These are phyloP conservation scores for Metopolophium dirhodum DNA, from an alignment of 1,140 invertebrate genomes.

Conservation along the genomic window DNA sequence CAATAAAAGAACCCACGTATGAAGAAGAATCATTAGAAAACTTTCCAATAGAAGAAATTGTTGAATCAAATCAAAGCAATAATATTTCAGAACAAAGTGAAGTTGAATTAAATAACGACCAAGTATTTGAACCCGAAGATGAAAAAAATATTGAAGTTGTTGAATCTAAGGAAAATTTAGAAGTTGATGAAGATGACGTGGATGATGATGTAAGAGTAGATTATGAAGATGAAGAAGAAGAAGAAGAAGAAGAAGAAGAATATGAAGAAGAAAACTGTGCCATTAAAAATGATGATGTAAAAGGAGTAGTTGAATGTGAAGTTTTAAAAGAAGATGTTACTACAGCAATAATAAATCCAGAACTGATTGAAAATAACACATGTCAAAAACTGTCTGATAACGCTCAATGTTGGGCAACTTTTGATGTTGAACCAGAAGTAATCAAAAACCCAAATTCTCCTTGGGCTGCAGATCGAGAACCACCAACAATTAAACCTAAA, in stretches of 20 bases:
- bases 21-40: conserved; percentile 60
- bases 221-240: background rate
- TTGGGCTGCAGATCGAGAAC: conserved; percentile 74
- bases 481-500: conserved; percentile 58
- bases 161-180: conserved; percentile 39
- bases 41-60: conserved; percentile 48
- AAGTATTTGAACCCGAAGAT: background rate
- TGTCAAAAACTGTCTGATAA: conserved; percentile 40
- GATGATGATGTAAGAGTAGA: background rate
- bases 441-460: conserved; percentile 67
- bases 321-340: background rate
- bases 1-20: conserved; percentile 67
- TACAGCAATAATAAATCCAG: background rate
- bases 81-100: conserved; percentile 41
- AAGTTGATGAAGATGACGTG: background rate
- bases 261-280: background rate
- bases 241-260: background rate
- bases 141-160: conserved; percentile 59
- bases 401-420: conserved; percentile 41
- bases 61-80: conserved; percentile 9
- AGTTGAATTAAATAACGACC: background rate
- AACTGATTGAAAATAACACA: conserved; percentile 30
- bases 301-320: background rate
- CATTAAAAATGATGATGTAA: background rate
- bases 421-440: conserved; percentile 29